Evolutionary conservation across 2,888 invertebrate genomes (phyloP), one percentile per base, ranked within the genome.

Genomic region (Tyria jacobaeae): DNA sequence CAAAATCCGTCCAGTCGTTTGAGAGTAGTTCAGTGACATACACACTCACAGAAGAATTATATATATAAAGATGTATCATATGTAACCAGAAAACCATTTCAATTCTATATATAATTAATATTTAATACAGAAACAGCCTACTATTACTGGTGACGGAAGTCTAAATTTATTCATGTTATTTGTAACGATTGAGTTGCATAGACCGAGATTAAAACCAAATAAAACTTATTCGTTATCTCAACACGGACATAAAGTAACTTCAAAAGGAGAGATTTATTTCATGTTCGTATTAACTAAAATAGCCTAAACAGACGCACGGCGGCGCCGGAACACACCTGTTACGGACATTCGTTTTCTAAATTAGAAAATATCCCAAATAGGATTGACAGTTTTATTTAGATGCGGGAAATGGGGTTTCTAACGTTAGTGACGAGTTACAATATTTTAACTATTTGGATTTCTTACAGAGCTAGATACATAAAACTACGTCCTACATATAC

Each of bases 371-470:
- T 81, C 75, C 80, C 66, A 72, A 82, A 82, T 78, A 61, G 76
- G 80, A 85, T 76, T 86, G 91, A 89, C 89, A 89, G 82, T 81
- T 84, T 87, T 89, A 89, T 90, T 88, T 84, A 75, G 74, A 80
- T 73, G 62, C 62, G 60, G 66, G 64, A 70, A 75, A 72, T 70
- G 64, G 59, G 58, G 72, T 76, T 75, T 75, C 67, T 57, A 64
- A 60, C 55, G 64, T 67, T 62, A 64, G 60, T 39, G 58, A 17
- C 24, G 50, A 50, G 63, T 62, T 70, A 60, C 61, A 44, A 60
- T 49, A 62, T 31, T 59, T 51, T 51, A 15, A 35, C 17, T n/a
- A n/a, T n/a, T n/a, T 12, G 34, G 14, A 52, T 25, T 52, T 15
- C 21, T 12, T 31, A 54, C 35, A 57, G 55, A 62, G 71, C 73